Evolutionary conservation across 2,888 invertebrate species (phyloP).

Genomic region (Drosophila subquinaria): DNA sequence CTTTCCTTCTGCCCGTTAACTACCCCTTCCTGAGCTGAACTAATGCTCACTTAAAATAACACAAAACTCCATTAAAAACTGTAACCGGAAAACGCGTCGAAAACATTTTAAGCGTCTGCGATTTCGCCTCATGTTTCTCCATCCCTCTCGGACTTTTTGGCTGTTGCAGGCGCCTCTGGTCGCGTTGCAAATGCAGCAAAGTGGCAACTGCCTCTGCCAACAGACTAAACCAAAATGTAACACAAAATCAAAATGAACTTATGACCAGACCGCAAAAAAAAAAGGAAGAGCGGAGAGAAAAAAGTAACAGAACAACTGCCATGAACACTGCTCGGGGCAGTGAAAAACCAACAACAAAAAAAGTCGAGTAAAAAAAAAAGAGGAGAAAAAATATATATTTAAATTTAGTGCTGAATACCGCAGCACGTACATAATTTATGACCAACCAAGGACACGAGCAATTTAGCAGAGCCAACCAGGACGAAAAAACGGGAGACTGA

Average conservation of each 20-base stretch:
- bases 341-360: slow-evolving; percentile 24
- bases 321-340: slow-evolving; percentile 41
- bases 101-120: slow-evolving; percentile 75
- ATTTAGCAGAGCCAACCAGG: slow-evolving; percentile 73
- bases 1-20: background rate
- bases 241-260: slow-evolving; percentile 81
- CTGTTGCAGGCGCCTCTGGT: slow-evolving; percentile 47
- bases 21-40: background rate
- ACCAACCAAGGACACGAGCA: slow-evolving; percentile 82
- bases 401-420: slow-evolving; percentile 82
- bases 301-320: slow-evolving; percentile 47
- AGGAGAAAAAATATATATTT: slow-evolving; percentile 66
- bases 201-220: slow-evolving; percentile 59
- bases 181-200: slow-evolving; percentile 49
- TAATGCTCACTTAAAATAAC: slow-evolving; percentile 77
- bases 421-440: slow-evolving; percentile 83
- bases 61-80: slow-evolving; percentile 79
- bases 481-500: slow-evolving; percentile 39
- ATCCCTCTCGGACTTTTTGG: slow-evolving; percentile 28
- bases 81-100: slow-evolving; percentile 70
- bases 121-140: slow-evolving; percentile 43
- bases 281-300: slow-evolving; percentile 21
- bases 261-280: slow-evolving; percentile 71
- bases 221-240: slow-evolving; percentile 75
- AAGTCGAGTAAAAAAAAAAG: slow-evolving; percentile 11